phyloP scores from a whole-genome alignment of 2,888 invertebrate species.

The Teinopalpus imperialis region DNA sequence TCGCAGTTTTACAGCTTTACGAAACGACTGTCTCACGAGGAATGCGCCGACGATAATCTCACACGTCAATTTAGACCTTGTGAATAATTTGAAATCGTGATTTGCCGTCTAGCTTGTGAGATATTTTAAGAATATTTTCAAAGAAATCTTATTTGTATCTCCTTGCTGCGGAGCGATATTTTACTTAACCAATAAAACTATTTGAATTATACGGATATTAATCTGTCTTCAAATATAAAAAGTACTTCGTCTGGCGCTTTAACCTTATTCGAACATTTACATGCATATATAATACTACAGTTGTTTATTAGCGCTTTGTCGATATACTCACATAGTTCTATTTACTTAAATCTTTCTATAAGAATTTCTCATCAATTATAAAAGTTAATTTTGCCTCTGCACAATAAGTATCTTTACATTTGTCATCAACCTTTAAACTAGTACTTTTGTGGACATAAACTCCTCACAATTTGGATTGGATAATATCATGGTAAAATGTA shows the following conservation, averaged over 20 bases:
- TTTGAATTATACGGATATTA: constrained; percentile 1
- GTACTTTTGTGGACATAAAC: no score
- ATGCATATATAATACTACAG: background rate
- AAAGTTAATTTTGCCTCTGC: no score
- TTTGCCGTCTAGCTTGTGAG: constrained; percentile 7
- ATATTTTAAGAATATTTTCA: constrained; percentile 1
- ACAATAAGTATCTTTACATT: no score
- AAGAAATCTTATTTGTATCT: constrained; percentile 1
- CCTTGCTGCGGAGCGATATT: background rate
- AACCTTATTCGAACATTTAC: background rate
- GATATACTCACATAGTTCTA: background rate
- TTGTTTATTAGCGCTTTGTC: background rate
- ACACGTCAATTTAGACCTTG: constrained; percentile 25
- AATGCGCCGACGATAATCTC: constrained; percentile 20
- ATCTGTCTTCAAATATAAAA: constrained; percentile 2
- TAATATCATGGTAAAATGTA: no score
- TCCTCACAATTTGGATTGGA: no score
- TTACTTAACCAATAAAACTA: constrained; percentile 8
- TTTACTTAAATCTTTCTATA: background rate
- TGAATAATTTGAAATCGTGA: constrained; percentile 22
- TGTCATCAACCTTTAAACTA: no score
- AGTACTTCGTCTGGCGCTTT: background rate
- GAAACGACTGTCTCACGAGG: constrained; percentile 21
- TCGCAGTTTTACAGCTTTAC: constrained; percentile 17
- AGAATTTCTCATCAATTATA: no score